Base-by-base conservation (phyloP, 64 coral and sea anemone species). In the Dendrophyllia cribrosa region DNA sequence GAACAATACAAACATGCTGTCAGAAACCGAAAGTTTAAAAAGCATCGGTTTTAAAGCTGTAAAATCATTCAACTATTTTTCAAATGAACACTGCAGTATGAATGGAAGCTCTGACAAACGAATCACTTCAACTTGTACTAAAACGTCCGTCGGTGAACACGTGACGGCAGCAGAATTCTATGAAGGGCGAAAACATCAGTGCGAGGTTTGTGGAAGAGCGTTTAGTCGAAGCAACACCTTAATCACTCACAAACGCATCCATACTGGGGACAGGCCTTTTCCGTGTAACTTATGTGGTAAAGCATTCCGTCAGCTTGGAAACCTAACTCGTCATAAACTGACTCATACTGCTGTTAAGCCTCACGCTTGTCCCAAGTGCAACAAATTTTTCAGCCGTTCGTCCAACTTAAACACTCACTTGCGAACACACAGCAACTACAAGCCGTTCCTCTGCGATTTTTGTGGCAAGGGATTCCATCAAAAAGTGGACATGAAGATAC, bases 401-500 rank as follows among this genome's bases (percentile, higher is more conserved):
- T 87, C 91, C 62, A 87, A 93, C 82, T 75, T 93, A 58, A 82
- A 87, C 34, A 87, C 83, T 6, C 91, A 93, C 25, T 78, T 93
- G 91, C 91, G 91, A 72, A 93, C 91, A 70, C 91, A 93, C 46
- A 93, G 82, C 15, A 93, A 93, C 64, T 93, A 93, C 91, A 93
- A 93, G 61, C 91, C 91, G 10, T 93, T 93, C 62, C 60, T 93
- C 1, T 93, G 91, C 17, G 91, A 93, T 49, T 93, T 87, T 51
- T 93, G 91, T 43, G 83, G 83, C n/a, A 93, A 93, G 34, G 91
- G 91, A 68, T 93, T 93, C 43, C 91, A 93, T 14, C 91, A 93
- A 46, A 93, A 93, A 47, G 87, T 93, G n/a, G 91, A 93, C 72
- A 93, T 93, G 91, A 93, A 93, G 60, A 93, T 93, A 16, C 91